phyloP scores from a whole-genome alignment of 2,888 invertebrate species.

The Drosophila macrospina region DNA sequence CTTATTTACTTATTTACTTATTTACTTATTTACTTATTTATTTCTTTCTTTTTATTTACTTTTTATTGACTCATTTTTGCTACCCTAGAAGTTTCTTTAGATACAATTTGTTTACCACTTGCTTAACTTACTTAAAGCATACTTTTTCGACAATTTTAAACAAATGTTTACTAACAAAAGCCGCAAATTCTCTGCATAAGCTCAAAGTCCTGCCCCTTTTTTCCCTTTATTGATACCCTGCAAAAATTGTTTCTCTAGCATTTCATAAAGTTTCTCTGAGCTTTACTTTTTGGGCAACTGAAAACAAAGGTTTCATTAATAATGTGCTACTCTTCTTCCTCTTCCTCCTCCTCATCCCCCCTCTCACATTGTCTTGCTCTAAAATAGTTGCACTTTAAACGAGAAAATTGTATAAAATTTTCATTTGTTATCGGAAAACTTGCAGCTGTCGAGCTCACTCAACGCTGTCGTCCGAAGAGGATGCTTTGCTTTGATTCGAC shows the following conservation, averaged over 20 bases:
- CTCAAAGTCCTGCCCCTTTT: too few species aligned
- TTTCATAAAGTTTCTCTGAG: too few species aligned
- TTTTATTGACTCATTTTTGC: not conserved
- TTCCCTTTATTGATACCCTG: constrained; percentile 7
- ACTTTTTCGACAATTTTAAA: too few species aligned
- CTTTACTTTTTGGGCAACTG: too few species aligned
- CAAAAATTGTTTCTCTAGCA: too few species aligned
- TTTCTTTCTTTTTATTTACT: not conserved
- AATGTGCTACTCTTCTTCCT: not conserved
- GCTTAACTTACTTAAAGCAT: not conserved
- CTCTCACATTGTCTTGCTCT: too few species aligned
- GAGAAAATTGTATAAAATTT: not conserved
- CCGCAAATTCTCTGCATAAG: too few species aligned
- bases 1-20: too few species aligned
- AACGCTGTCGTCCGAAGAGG: not conserved
- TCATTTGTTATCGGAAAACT: constrained; percentile 9
- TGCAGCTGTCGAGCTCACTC: constrained; percentile 34
- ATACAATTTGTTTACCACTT: not conserved
- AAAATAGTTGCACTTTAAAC: constrained; percentile 1
- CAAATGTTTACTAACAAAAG: too few species aligned
- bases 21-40: too few species aligned
- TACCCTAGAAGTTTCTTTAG: not conserved
- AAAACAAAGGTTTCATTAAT: constrained; percentile 6
- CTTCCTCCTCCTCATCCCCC: not conserved
- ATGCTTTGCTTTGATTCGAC: constrained; percentile 20